These are phyloP conservation scores for Oplegnathus fasciatus DNA, from an alignment of 2,113 vertebrate species.

Conservation along the genomic window DNA sequence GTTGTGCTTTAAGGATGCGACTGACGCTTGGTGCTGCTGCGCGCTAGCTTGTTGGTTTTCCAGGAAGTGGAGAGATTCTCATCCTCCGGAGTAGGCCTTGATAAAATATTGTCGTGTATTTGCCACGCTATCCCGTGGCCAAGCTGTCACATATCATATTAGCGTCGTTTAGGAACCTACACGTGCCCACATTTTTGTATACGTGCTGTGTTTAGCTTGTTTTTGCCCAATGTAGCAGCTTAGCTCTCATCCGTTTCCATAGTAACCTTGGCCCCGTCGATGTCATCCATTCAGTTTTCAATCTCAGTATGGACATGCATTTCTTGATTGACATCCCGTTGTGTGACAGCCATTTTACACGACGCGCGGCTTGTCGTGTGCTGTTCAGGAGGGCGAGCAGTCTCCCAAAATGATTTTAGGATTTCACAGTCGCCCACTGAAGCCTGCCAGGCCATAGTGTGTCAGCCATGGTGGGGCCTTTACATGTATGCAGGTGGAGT, in stretches of 20 bases:
- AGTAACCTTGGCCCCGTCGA: constrained; percentile 76
- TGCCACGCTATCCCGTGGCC: not conserved
- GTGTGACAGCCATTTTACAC: constrained; percentile 17
- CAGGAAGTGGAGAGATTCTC: constrained; percentile 77
- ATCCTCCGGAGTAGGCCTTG: constrained; percentile 65
- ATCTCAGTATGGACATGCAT: constrained; percentile 30
- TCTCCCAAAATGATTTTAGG: not conserved
- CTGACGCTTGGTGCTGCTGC: constrained; percentile 40
- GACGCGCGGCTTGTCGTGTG: not conserved
- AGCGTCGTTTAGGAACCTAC: not conserved
- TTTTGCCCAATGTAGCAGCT: constrained; percentile 44
- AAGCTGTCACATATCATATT: not conserved
- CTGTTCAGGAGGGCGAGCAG: not conserved
- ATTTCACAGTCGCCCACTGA: not conserved
- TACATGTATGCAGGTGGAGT: not conserved
- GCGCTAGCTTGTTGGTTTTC: constrained; percentile 59
- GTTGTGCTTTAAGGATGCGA: constrained; percentile 26
- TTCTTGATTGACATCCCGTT: constrained; percentile 7
- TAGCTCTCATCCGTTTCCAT: constrained; percentile 81
- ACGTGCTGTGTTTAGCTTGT: constrained; percentile 1
- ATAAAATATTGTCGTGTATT: not conserved
- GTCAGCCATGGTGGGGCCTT: not conserved
- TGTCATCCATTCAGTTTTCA: constrained; percentile 31
- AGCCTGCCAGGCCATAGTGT: not conserved
- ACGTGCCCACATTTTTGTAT: not conserved